Evolutionary conservation across 2,888 invertebrate species (phyloP).

Genomic region (Polydesmus complanatus): DNA sequence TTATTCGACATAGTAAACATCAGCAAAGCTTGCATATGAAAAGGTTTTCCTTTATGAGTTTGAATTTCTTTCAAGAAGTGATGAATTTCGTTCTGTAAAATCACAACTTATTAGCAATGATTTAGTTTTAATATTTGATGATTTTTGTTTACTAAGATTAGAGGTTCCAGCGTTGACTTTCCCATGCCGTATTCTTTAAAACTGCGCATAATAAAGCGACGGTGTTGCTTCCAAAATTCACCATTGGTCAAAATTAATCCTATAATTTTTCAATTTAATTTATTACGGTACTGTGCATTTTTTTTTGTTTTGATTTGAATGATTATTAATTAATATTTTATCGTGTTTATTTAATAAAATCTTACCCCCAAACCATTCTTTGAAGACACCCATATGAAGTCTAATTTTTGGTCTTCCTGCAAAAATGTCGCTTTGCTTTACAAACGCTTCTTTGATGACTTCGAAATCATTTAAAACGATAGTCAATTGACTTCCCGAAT

Average conservation of each 20-base stretch:
- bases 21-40: no score
- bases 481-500: background rate
- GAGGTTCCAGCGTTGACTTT: background rate
- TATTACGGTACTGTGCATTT: no score
- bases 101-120: no score
- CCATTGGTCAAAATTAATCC: background rate
- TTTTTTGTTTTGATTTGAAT: background rate
- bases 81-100: no score
- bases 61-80: no score
- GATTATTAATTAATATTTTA: no score
- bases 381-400: background rate
- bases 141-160: background rate
- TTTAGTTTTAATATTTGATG: no score
- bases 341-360: background rate
- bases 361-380: background rate
- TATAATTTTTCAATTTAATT: no score
- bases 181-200: background rate
- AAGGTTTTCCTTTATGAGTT: no score
- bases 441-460: background rate
- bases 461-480: background rate
- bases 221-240: background rate
- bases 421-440: background rate
- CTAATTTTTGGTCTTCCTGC: background rate
- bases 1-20: no score
- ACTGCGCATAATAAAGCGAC: background rate